Base-by-base conservation (phyloP, 1,140 invertebrate genomes). In the Drosophila pachea region DNA sequence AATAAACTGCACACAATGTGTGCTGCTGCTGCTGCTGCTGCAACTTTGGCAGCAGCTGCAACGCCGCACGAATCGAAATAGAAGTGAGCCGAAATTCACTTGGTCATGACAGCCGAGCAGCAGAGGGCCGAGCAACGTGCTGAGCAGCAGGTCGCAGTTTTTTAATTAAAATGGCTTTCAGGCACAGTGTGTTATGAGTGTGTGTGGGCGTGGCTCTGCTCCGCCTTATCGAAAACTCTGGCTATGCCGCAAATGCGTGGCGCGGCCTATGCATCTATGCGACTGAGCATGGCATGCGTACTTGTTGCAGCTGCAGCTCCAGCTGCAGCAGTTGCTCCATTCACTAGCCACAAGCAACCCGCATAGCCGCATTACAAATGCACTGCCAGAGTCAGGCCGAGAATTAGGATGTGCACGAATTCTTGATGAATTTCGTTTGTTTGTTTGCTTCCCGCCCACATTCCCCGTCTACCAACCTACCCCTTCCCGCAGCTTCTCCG, bases 1-100 rank as follows among this genome's bases (percentile, higher is more conserved):
- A 83, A 82, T 82, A 82, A 82, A 83, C 78, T 82, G 79, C 78
- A 83, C 78, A 81, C 77, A 77, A 65, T 82, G 69, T 70, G 76
- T 40, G 64, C 67, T 60, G 67, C 68, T 22, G 22, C 22, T 22
- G 22, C 22, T 22, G 22, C 22, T 76, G 71, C 56, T 29, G 68
- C 78, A 75, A 68, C 74, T 75, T 78, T 78, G 76, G 65, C 78
- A 82, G 49, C 49, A 52, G 74, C 69, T 76, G 74, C 74, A 76
- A 9, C 16, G 62, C 50, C 45, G 49, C 35, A 43, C 54, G 35
- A 56, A 56, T 79, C 71, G 77, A 66, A 48, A 58, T 68, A 65
- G 60, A 60, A 65, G 72, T 47, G 50, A 66, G 47, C 40, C 38
- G 31, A 40, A 45, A 49, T 59, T 43, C 16, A 12, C 54, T 33